Evolutionary conservation across 2,888 invertebrate genomes (phyloP), one percentile per base, ranked within the genome.

Genomic region (Catocala fraxini): DNA sequence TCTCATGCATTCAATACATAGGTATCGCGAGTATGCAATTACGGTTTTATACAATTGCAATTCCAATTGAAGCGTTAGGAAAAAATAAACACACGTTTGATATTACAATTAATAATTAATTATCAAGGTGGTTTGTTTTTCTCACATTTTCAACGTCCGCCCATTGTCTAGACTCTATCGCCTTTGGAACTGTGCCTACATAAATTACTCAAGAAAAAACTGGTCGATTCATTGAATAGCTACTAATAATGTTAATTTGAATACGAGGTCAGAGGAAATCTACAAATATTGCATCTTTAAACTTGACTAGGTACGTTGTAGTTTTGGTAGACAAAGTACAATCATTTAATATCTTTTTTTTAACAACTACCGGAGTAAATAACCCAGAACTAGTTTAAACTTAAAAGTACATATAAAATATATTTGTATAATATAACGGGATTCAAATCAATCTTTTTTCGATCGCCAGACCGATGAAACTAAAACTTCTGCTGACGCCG

Each of bases 121-220:
- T 73, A 77, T 77, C 72, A 75, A 79, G 79, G 76, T 74, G 74
- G 69, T 77, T 72, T 76, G 77, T 83, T 83, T 84, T 85, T 85
- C 85, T 87, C 88, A 88, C 86, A 89, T 88, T 86, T 82, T 78
- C 75, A 77, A 87, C 88, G 86, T 90, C 90, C 92, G 92, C 69
- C 86, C 83, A 91, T 92, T 91, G 91, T 91, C 76, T 82, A 77
- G 65, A 51, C 61, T 63, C 51, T 47, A 9, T 47, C 66, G 11
- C 69, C 77, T 79, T 79, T 77, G 75, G 70, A 78, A 70, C 71
- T 73, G 71, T 74, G 70, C 75, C 73, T 77, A 75, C 77, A 77
- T 78, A 75, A 77, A 75, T 73, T 68, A 72, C 55, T 69, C 48
- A 73, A 72, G 75, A 77, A 83, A 83, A 84, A 85, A 82, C 65